Conservation (phyloP, 2,888 invertebrate species). For the Aproaerema taeniolella region DNA sequence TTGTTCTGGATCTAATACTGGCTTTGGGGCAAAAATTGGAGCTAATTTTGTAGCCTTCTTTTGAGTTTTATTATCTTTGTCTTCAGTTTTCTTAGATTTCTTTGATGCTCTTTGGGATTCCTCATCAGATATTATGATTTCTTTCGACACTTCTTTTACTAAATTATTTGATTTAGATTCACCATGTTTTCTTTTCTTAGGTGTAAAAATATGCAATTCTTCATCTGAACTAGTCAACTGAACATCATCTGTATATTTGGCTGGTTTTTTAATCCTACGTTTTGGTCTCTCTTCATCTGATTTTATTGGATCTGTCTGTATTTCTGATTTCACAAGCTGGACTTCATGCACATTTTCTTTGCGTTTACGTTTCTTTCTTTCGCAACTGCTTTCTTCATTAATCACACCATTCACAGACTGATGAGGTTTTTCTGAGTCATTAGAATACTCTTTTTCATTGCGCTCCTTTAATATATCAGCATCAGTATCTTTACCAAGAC, state of each 20-base stretch:
- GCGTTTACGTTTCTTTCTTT: conserved; percentile 30
- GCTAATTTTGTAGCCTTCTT: conserved; percentile 74
- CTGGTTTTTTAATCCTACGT: conserved; percentile 51
- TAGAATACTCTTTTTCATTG: conserved; percentile 15
- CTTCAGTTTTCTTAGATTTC: conserved; percentile 7
- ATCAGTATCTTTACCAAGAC: conserved; percentile 25
- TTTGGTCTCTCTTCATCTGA: conserved; percentile 43
- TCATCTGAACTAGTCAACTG: conserved; percentile 56
- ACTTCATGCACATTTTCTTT: conserved; percentile 15
- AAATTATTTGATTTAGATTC: too few species aligned
- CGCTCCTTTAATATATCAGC: conserved; percentile 19
- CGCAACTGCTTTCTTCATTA: conserved; percentile 2
- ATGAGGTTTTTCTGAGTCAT: conserved; percentile 13
- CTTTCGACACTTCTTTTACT: conserved; percentile 13
- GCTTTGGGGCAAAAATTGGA: conserved; percentile 82
- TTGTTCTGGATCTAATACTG: conserved; percentile 73
- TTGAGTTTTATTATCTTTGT: conserved; percentile 13
- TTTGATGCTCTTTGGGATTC: conserved; percentile 12
- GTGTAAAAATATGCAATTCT: conserved; percentile 60
- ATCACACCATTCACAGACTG: too few species aligned
- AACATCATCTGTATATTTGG: conserved; percentile 53
- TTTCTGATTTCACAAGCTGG: not conserved
- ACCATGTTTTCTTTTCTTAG: conserved; percentile 49
- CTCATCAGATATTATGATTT: conserved; percentile 11
- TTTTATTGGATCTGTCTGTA: not conserved